Evolutionary conservation across 2,888 invertebrate genomes (phyloP).

Genomic region (Eupithecia vulgata): DNA sequence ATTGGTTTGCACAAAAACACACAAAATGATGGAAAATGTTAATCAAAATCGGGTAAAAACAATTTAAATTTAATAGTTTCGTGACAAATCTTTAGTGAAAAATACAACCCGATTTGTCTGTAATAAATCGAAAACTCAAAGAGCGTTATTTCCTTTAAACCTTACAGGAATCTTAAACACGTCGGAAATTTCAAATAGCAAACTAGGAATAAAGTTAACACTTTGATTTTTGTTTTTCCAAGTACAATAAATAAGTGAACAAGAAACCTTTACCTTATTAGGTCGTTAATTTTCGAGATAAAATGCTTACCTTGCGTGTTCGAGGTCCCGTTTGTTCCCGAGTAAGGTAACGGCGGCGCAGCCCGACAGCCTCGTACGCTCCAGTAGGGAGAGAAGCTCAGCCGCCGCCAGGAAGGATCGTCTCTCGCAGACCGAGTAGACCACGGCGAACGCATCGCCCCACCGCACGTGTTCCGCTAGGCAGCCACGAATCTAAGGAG

Average conservation of each 20-base stretch:
- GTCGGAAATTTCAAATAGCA: too few species aligned
- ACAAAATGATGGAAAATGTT: not conserved
- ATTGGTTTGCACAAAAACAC: not conserved
- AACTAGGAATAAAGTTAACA: too few species aligned
- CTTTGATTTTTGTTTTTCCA: too few species aligned
- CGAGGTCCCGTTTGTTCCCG: conserved; percentile 92
- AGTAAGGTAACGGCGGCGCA: conserved; percentile 90
- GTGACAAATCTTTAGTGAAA: not conserved
- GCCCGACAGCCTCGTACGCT: conserved; percentile 88
- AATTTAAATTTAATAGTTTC: not conserved
- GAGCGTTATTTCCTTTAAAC: too few species aligned
- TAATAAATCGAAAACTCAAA: too few species aligned
- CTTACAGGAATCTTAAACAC: too few species aligned
- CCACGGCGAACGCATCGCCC: conserved; percentile 93
- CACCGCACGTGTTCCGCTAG: conserved; percentile 90
- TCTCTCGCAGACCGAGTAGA: conserved; percentile 88
- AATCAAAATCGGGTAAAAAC: not conserved
- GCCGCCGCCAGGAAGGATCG: conserved; percentile 86
- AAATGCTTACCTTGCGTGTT: conserved; percentile 87
- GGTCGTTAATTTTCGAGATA: not conserved
- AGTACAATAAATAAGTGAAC: too few species aligned
- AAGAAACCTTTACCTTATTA: too few species aligned
- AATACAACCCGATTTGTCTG: too few species aligned
- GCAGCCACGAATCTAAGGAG: conserved; percentile 87
- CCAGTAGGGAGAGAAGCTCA: conserved; percentile 87